Conservation (phyloP, 2,888 invertebrate species). For the Diarsia brunnea region DNA sequence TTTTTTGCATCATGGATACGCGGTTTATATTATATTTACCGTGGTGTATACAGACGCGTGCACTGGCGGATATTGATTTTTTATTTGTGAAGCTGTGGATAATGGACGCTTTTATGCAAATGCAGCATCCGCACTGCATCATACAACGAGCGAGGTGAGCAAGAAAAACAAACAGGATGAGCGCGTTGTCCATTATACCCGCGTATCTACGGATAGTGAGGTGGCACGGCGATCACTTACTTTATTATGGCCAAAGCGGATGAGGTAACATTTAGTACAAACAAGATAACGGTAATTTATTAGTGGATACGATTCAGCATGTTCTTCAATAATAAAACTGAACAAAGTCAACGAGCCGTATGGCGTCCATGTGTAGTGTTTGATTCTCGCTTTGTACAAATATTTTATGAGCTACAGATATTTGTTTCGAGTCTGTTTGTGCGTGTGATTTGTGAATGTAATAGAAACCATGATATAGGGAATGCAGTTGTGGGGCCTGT, state of each 20-base stretch:
- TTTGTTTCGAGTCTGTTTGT: slow-evolving; percentile 49
- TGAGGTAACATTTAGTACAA: slow-evolving; percentile 38
- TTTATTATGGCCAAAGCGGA: slow-evolving; percentile 39
- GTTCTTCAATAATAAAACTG: slow-evolving; percentile 39
- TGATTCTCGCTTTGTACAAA: slow-evolving; percentile 36
- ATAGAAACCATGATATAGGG: slow-evolving; percentile 34
- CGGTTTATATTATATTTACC: slow-evolving; percentile 56
- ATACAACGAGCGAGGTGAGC: slow-evolving; percentile 73
- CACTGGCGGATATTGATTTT: slow-evolving; percentile 84
- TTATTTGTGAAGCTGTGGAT: slow-evolving; percentile 86
- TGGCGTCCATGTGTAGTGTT: slow-evolving; percentile 30
- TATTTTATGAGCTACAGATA: slow-evolving; percentile 58
- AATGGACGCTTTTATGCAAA: slow-evolving; percentile 90
- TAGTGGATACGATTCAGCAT: slow-evolving; percentile 20
- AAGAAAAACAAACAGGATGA: slow-evolving; percentile 72
- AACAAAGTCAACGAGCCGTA: slow-evolving; percentile 16
- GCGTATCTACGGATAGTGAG: slow-evolving; percentile 17
- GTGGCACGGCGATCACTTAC: slow-evolving; percentile 38
- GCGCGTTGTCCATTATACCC: slow-evolving; percentile 56
- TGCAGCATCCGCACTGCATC: slow-evolving; percentile 88
- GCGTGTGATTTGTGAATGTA: slow-evolving; percentile 49
- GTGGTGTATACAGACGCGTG: slow-evolving; percentile 62
- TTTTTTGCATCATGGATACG: slow-evolving; percentile 42
- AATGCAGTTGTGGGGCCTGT: not conserved
- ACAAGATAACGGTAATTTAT: slow-evolving; percentile 50